phyloP scores from a whole-genome alignment of 2,797 vertebrate genomes.

The Hyperoplus lanceolatus region DNA sequence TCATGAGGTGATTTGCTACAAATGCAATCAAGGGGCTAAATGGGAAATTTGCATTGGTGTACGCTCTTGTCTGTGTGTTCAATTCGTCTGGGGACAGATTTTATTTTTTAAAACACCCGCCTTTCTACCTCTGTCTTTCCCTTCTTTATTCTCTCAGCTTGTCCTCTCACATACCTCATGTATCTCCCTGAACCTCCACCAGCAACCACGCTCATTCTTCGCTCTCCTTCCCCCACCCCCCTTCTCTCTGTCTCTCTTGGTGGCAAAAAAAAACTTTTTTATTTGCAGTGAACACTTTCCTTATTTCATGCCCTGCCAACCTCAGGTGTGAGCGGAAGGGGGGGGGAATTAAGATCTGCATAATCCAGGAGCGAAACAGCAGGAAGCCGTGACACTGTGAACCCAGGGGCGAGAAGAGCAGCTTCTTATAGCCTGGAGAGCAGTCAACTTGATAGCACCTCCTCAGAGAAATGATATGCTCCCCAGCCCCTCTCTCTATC shows the following conservation, averaged over 20 bases:
- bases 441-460: slow-evolving; percentile 67
- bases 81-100: slow-evolving; percentile 22
- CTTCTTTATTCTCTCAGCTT: slow-evolving; percentile 12
- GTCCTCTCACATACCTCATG: neutral
- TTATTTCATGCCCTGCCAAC: slow-evolving; percentile 85
- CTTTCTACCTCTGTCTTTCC: neutral
- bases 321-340: slow-evolving; percentile 77
- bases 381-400: slow-evolving; percentile 64
- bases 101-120: slow-evolving; percentile 12
- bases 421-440: slow-evolving; percentile 65
- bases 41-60: neutral
- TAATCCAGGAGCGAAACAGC: slow-evolving; percentile 77
- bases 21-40: neutral
- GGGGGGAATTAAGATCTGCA: slow-evolving; percentile 81
- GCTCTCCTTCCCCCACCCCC: neutral
- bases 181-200: slow-evolving; percentile 15
- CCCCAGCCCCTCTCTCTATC: slow-evolving; percentile 33
- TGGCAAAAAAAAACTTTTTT: slow-evolving; percentile 65
- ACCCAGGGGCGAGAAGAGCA: slow-evolving; percentile 64
- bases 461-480: slow-evolving; percentile 75
- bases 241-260: slow-evolving; percentile 19
- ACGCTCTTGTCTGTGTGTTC: slow-evolving; percentile 19
- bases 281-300: slow-evolving; percentile 75
- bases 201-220: slow-evolving; percentile 10
- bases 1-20: slow-evolving; percentile 1